Evolutionary conservation across 1,140 invertebrate genomes (phyloP), one percentile per base, ranked within the genome.

Genomic region (Formica selysi): DNA sequence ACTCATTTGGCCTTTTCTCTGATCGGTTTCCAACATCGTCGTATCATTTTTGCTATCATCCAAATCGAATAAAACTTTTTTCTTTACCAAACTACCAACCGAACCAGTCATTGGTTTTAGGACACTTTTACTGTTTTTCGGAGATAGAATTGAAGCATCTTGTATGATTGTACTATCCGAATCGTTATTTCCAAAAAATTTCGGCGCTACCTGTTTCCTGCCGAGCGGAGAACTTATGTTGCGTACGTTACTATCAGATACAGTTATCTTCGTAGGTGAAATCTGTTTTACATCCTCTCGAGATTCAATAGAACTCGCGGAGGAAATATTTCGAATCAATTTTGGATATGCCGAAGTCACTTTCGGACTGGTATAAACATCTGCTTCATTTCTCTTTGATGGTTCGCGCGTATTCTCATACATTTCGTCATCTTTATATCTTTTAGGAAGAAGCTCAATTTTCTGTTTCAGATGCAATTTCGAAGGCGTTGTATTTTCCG

Each of bases 41-140:
- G 93, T 89, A 86, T 93, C 94, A 70, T 94, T 76, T 94, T 95
- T 91, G 95, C 22, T 80, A 92, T 95, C 94, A 78, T 96, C 95
- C 89, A 96, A 94, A 92, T 96, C 95, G 87, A 96, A 96, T 54
- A 96, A 87, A 2, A 96, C 96, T 93, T 96, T 96, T 86, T 96
- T 96, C 71, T 96, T 96, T 38, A 95, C 93, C 32, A 96, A 92
- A 41, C 93, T 95, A 44, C 95, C 94, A 10, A 93, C 94, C 4
- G 96, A 96, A 4, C 87, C 90, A 57, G 93, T 94, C 19, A 94
- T 93, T 86, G 95, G 95, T 94, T 96, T 96, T 16, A 96, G 87
- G 38, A 96, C 96, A 73, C 96, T 95, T 93, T 96, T 96, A 86
- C 86, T 93, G 62, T 91, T 91, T 79, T 93, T 95, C 29, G 92